Evolutionary conservation across 2,797 vertebrate species (phyloP), one percentile per base, ranked within the genome.

Genomic region (Galaxias olidus): DNA sequence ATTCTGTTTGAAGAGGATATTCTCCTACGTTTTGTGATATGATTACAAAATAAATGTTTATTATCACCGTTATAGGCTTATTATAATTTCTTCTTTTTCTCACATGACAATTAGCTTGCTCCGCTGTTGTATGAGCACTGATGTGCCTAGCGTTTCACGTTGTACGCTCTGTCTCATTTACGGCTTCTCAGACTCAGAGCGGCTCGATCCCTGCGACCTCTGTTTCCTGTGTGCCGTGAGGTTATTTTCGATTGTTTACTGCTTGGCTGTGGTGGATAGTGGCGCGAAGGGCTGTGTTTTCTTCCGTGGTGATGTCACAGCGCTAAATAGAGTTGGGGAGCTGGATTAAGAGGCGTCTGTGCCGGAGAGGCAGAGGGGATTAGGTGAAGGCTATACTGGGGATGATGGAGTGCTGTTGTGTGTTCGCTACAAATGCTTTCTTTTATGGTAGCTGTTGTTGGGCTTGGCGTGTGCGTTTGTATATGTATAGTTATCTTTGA

Each of bases 311-410:
- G 66, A 65, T 76, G 75, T 68, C 74, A 82, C 18, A 17, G 65
- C 49, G 60, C 72, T 72, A 79, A 83, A 84, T 71, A 54, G 18
- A 43, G 14, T 65, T 14, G 45, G 13, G 60, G 73, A 66, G 63
- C 75, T 82, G 77, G 79, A 86, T 84, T 84, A 83, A 66, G 71
- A 73, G 74, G 72, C 65, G 73, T 78, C 70, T 79, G 77, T 77
- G 60, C 66, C 59, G 64, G 72, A 78, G 71, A 73, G 44, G 68
- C 63, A 12, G 9, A 9, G 53, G 49, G 82, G 84, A 85, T 86
- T 87, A 82, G 63, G 70, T 45, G 53, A 74, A 71, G 70, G 65
- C 77, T 78, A 80, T 69, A 77, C 68, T 78, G 65, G 74, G 80
- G 65, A 43, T 50, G 61, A 63, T 65, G 64, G 0, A 72, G 65